Evolutionary conservation across 2,113 vertebrate genomes (phyloP), one percentile per base, ranked within the genome.

Genomic region (Anhinga rufa): DNA sequence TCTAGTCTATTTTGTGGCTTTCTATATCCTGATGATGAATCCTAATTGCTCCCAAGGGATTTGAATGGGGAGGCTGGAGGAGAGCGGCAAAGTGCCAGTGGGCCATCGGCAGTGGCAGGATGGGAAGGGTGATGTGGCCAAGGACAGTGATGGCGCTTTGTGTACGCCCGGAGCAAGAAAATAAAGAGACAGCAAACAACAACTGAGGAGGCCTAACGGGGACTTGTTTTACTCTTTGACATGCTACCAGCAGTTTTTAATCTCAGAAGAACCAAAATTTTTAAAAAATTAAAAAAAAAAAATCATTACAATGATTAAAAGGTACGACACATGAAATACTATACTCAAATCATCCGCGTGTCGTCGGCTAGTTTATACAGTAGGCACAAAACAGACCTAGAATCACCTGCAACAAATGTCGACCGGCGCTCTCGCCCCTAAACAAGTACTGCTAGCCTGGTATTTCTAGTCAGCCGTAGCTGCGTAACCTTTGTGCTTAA

Each of bases 401-500:
- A 90, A 94, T 66, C 91, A 97, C 80, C 92, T 88, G 65, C 75
- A 31, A 20, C 85, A 79, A 78, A 86, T 22, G 81, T 62, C 2
- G 10, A 57, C 42, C 15, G 14, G 58, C 25, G 60, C 77, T 79
- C 64, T 95, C 28, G 24, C 31, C 61, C 82, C 82, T 78, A 31
- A 69, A 88, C 32, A 95, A 95, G 66, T 32, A 70, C 66, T 7
- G 18, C 81, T 75, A 91, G 79, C 28, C 87, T 88, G 66, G 25
- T 91, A 90, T 90, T 88, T 91, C 93, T 93, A 94, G 57, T 81
- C 92, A 96, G 84, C 82, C 9, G 14, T 46, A 88, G 60, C 84
- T 87, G 64, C 26, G 55, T 69, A 90, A 97, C 86, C 84, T 90
- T 95, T 97, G 97, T 98, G 97, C 97, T 98, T 97, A 92, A 91